Evolutionary conservation across 2,888 invertebrate species (phyloP).

Genomic region (Lampropteryx suffumata): DNA sequence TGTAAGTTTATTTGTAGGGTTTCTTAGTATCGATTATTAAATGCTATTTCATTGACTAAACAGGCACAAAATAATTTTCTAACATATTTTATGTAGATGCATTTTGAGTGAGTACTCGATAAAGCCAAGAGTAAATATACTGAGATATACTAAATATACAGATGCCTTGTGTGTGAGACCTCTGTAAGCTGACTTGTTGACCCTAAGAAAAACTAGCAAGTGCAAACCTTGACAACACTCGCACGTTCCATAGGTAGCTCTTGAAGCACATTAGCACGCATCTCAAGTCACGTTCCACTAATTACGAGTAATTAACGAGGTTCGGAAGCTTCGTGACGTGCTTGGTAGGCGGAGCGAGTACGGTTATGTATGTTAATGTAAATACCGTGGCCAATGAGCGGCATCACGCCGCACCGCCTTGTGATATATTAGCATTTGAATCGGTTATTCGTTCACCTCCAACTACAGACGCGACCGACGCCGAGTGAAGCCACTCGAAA

Average conservation of each 20-base stretch:
- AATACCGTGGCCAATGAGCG: slow-evolving; percentile 75
- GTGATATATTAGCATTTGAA: slow-evolving; percentile 83
- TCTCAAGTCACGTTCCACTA: slow-evolving; percentile 68
- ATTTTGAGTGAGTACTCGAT: no score
- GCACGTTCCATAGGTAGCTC: slow-evolving; percentile 34
- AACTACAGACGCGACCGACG: slow-evolving; percentile 10
- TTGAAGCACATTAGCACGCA: slow-evolving; percentile 47
- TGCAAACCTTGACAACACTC: slow-evolving; percentile 24
- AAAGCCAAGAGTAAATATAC: not conserved
- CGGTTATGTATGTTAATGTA: slow-evolving; percentile 76
- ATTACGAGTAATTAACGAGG: slow-evolving; percentile 75
- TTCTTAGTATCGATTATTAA: no score
- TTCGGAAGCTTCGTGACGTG: slow-evolving; percentile 71
- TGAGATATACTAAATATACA: no score
- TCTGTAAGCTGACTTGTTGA: slow-evolving; percentile 10
- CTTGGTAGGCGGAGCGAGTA: slow-evolving; percentile 67
- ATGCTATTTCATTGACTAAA: no score
- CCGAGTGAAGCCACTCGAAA: slow-evolving; percentile 42
- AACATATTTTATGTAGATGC: no score
- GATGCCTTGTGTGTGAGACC: not conserved
- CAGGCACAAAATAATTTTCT: no score
- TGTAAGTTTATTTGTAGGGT: no score
- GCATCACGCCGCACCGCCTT: slow-evolving; percentile 69
- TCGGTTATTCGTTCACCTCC: slow-evolving; percentile 66
- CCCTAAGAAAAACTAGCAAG: slow-evolving; percentile 6